Evolutionary conservation across 2,888 invertebrate genomes (phyloP).

Genomic region (Kuschelorhynchus macadamiae): DNA sequence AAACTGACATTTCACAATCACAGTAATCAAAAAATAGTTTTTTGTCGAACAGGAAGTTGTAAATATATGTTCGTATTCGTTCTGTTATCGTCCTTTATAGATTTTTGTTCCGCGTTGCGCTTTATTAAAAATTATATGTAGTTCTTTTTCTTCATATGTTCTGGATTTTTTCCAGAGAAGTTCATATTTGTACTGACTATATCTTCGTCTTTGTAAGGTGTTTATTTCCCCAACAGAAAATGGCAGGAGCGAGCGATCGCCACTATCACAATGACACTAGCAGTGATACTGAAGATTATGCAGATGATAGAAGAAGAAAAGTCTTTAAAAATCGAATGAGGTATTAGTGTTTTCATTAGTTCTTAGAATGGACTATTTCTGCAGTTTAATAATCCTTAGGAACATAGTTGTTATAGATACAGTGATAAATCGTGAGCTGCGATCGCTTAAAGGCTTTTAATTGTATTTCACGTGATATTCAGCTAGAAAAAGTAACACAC

Average conservation of each 20-base stretch:
- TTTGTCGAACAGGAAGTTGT: too few relatives aligned
- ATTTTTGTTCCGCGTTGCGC: too few relatives aligned
- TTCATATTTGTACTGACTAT: constrained; percentile 63
- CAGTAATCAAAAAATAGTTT: too few relatives aligned
- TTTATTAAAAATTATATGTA: constrained; percentile 29
- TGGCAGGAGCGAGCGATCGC: constrained; percentile 66
- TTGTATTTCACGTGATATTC: too few relatives aligned
- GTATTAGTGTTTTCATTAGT: constrained; percentile 63
- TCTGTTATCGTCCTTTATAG: too few relatives aligned
- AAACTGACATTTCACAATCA: too few relatives aligned
- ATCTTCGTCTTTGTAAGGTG: constrained; percentile 66
- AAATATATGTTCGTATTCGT: too few relatives aligned
- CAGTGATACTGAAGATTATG: constrained; percentile 89
- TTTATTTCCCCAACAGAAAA: constrained; percentile 63
- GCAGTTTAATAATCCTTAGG: too few relatives aligned
- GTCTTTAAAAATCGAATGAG: constrained; percentile 80
- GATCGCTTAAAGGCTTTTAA: too few relatives aligned
- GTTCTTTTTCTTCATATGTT: constrained; percentile 59
- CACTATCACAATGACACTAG: constrained; percentile 76
- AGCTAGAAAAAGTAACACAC: too few relatives aligned
- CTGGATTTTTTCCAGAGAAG: constrained; percentile 65
- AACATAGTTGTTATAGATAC: too few relatives aligned
- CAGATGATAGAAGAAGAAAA: constrained; percentile 76
- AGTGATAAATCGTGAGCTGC: too few relatives aligned
- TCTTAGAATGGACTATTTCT: background rate